Evolutionary conservation across 1,140 invertebrate species (phyloP).

Genomic region (Aleiodes sp.): DNA sequence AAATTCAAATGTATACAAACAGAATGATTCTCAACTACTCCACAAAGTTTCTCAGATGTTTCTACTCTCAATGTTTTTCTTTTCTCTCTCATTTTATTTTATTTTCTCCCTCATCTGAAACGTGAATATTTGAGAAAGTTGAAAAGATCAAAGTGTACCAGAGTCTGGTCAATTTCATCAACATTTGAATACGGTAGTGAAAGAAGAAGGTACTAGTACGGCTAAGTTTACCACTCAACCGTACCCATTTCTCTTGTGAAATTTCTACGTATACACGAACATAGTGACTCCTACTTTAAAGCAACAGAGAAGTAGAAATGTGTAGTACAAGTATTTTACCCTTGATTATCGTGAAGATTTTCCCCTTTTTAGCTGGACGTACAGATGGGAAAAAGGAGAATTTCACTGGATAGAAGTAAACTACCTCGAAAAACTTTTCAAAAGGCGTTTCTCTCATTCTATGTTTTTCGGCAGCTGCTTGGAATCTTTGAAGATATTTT

Average conservation of each 20-base stretch:
- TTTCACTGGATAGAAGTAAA: not conserved
- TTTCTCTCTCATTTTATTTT: too few species aligned
- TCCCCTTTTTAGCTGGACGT: slow-evolving; percentile 6
- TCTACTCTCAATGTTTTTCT: slow-evolving; percentile 62
- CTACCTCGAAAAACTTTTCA: not conserved
- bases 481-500: not conserved
- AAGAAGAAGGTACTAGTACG: not conserved
- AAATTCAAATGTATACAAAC: not conserved
- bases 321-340: not conserved
- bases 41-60: slow-evolving; percentile 60
- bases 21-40: slow-evolving; percentile 1
- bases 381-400: slow-evolving; percentile 11
- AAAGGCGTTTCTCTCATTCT: not conserved
- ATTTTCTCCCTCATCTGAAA: not conserved
- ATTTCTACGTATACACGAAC: not conserved
- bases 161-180: slow-evolving; percentile 68
- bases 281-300: slow-evolving; percentile 1
- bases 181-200: slow-evolving; percentile 53
- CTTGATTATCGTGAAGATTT: slow-evolving; percentile 17
- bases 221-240: slow-evolving; percentile 4
- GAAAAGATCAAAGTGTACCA: slow-evolving; percentile 58
- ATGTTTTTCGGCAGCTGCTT: not conserved
- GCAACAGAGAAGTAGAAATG: not conserved
- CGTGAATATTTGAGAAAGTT: slow-evolving; percentile 65
- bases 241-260: not conserved